phyloP scores from a whole-genome alignment of 2,888 invertebrate genomes.

The Pantelozetes paolii region DNA sequence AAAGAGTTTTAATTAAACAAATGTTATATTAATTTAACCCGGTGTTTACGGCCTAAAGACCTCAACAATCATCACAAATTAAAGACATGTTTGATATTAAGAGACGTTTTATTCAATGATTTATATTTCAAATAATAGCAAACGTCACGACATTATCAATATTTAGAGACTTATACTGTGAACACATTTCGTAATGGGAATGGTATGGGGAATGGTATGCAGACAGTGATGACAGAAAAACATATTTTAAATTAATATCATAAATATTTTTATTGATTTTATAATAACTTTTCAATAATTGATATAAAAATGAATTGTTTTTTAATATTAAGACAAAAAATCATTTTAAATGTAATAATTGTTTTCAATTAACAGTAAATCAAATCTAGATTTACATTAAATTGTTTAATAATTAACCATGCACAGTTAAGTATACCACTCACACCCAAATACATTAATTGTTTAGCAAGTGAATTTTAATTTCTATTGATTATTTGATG shows the following conservation, averaged over 20 bases:
- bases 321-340: background rate
- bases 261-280: background rate
- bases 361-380: background rate
- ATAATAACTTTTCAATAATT: background rate
- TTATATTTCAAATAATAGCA: slow-evolving; percentile 3
- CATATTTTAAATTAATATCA: background rate
- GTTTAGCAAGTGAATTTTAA: no score
- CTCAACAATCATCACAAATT: no score
- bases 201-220: background rate
- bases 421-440: no score
- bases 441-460: no score
- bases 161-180: slow-evolving; percentile 10
- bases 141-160: slow-evolving; percentile 11
- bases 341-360: background rate
- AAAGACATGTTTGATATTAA: no score
- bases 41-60: no score
- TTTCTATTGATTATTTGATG: no score
- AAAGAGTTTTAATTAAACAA: no score
- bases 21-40: no score
- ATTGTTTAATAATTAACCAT: no score
- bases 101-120: slow-evolving; percentile 8
- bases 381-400: no score
- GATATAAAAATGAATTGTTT: background rate
- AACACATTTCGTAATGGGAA: background rate
- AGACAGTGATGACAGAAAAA: background rate